Conservation (phyloP, 2,797 vertebrate genomes). For the Pelobates cultripes region DNA sequence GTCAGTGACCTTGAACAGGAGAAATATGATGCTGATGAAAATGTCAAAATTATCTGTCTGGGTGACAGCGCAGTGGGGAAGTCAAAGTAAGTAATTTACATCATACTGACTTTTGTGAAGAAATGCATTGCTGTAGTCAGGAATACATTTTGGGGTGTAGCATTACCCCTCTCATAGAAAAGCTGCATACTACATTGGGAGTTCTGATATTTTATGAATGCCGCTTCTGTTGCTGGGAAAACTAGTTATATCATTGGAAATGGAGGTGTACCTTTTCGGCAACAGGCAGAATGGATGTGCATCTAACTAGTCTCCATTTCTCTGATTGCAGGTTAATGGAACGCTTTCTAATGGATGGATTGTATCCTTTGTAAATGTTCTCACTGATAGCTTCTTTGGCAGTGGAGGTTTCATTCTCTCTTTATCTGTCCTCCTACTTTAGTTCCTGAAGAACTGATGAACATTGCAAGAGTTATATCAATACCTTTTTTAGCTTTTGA, state of each 20-base stretch:
- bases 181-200: no score
- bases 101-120: not conserved
- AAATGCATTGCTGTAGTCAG: no score
- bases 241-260: no score
- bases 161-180: no score
- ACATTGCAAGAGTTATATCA: not conserved
- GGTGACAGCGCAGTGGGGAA: conserved; percentile 95
- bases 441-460: not conserved
- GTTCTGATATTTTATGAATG: no score
- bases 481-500: no score
- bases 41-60: conserved; percentile 93
- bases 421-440: no score
- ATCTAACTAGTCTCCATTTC: not conserved
- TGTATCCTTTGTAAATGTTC: conserved; percentile 88
- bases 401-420: no score
- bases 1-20: conserved; percentile 77
- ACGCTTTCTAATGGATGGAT: conserved; percentile 92
- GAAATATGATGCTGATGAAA: conserved; percentile 82
- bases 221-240: no score
- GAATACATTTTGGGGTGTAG: no score
- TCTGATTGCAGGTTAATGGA: conserved; percentile 85
- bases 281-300: not conserved
- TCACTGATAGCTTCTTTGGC: no score
- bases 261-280: no score
- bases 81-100: conserved; percentile 80